Evolutionary conservation across 2,113 vertebrate genomes (phyloP), one percentile per base, ranked within the genome.

Genomic region (Procavia capensis): DNA sequence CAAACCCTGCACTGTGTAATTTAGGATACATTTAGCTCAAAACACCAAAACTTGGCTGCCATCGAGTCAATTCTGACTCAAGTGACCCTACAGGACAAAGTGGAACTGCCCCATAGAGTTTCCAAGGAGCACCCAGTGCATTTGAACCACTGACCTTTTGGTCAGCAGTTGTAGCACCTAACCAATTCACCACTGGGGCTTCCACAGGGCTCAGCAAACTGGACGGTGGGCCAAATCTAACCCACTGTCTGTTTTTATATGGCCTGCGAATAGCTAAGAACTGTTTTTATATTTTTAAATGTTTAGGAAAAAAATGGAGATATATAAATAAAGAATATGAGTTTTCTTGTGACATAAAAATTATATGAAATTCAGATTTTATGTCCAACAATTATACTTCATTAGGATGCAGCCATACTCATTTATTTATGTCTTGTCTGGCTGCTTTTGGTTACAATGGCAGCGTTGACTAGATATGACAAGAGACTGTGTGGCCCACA

Each of bases 221-320:
- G 47, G 34, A 10, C n/a, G 7, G 2, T 22, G 19, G 17, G 9
- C 87, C 47, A 61, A 80, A 75, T 39, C 29, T 24, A 20, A 63
- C 41, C 25, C 17, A 11, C 24, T 50, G 11, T 41, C 63, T 59
- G 1, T 61, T 76, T 91, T n/a, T 54, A 13, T 29, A n/a, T 59
- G 13, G 24, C 19, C 25, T 83, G 3, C 31, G 34, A 3, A 36
- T 70, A 45, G 25, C 29, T 84, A 47, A 61, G 16, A 85, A 76
- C 75, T 92, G 7, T 87, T 87, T 76, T 57, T 95, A 34, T 19
- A 47, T 59, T 90, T 70, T 31, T 91, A 41, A 81, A 74, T 66
- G 34, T 20, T 79, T 64, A 31, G 66, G 43, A 0, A 3, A 74
- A 63, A 57, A 88, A n/a, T n/a, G n/a, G n/a, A n/a, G n/a, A n/a